Evolutionary conservation across 1,140 invertebrate species (phyloP).

Genomic region (Leptonema lineaticorne): DNA sequence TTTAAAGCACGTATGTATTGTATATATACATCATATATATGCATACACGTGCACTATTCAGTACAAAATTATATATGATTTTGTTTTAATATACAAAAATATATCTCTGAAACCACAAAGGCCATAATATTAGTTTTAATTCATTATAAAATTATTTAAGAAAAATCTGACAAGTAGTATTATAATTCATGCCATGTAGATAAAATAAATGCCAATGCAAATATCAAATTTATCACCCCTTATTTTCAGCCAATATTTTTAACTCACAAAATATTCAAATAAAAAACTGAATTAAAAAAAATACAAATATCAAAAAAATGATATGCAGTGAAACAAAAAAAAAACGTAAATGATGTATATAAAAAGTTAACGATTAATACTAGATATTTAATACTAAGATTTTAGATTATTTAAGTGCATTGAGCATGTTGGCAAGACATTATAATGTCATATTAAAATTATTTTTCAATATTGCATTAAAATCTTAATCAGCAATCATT

Average conservation of each 20-base stretch:
- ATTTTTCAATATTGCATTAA: neutral
- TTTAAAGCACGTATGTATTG: neutral
- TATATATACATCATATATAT: constrained; percentile 15
- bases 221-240: neutral
- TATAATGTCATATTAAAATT: neutral
- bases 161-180: constrained; percentile 24
- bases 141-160: neutral
- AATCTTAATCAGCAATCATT: no score
- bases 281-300: neutral
- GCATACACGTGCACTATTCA: neutral
- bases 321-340: neutral
- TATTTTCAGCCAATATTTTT: constrained; percentile 19
- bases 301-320: neutral
- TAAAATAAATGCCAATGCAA: constrained; percentile 1
- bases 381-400: no score
- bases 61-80: neutral
- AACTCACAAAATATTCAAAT: constrained; percentile 11
- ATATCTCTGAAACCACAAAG: constrained; percentile 19
- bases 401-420: no score
- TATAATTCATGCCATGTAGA: neutral
- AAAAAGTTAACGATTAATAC: constrained; percentile 1
- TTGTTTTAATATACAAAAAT: constrained; percentile 17
- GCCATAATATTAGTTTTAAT: neutral
- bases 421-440: neutral
- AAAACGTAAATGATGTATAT: neutral